These are phyloP conservation scores for Redunca redunca DNA, from an alignment of 2,113 vertebrate genomes.

Conservation along the genomic window DNA sequence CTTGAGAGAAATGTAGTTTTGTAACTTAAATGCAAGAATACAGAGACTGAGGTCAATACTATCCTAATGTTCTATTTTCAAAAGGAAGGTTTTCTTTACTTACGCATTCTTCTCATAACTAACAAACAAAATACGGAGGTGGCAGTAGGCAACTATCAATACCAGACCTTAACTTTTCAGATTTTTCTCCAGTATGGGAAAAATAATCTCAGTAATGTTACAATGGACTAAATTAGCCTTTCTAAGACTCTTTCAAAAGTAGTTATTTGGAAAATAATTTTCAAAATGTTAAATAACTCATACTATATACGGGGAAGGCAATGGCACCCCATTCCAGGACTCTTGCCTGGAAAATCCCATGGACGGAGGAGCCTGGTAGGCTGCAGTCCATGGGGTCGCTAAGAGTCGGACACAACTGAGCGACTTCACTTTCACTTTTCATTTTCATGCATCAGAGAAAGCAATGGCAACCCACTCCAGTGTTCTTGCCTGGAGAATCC, in stretches of 20 bases:
- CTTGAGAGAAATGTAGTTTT: background rate
- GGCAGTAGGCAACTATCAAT: background rate
- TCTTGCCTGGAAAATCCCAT: too few species aligned
- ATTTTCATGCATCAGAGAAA: too few species aligned
- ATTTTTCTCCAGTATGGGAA: background rate
- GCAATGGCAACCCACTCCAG: too few species aligned
- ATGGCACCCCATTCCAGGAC: too few species aligned
- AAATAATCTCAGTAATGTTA: background rate
- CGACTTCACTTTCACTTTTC: too few species aligned
- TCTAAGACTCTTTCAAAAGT: background rate
- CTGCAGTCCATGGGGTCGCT: too few species aligned
- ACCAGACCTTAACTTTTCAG: background rate
- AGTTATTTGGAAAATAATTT: slow-evolving; percentile 33
- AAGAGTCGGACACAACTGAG: too few species aligned
- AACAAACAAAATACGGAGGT: background rate
- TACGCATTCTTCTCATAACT: background rate
- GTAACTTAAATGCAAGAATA: slow-evolving; percentile 23
- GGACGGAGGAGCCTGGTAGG: too few species aligned
- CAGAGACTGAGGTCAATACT: background rate
- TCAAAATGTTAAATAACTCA: slow-evolving; percentile 13
- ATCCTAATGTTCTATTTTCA: background rate
- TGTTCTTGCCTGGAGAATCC: too few species aligned
- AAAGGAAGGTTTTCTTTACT: slow-evolving; percentile 16
- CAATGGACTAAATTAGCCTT: background rate
- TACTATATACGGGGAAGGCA: too few species aligned